Percentiles rank a stretch among this genome's conserved stretches.
Evolutionary conservation across 2,888 invertebrate species (phyloP).

Genomic region (Erebia ligea): DNA sequence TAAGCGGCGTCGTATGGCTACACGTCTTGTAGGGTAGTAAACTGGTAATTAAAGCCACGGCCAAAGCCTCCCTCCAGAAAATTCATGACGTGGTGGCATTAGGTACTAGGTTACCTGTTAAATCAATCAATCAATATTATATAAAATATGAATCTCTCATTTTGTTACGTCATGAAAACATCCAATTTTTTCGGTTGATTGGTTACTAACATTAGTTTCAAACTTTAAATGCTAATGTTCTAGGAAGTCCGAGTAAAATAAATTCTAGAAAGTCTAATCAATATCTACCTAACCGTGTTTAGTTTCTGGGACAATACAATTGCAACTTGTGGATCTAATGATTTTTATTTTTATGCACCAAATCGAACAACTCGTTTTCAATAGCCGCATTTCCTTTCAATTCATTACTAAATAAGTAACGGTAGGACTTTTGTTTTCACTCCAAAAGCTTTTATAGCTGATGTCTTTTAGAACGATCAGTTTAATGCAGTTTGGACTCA

Average conservation of each 20-base stretch:
- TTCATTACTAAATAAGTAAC: neutral
- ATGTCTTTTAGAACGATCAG: no score
- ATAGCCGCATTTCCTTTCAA: neutral
- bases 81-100: neutral
- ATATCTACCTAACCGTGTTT: conserved; percentile 27
- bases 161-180: conserved; percentile 11
- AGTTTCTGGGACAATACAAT: conserved; percentile 32
- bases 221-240: conserved; percentile 21
- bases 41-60: no score
- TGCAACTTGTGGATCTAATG: conserved; percentile 25
- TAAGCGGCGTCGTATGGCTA: no score
- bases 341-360: conserved; percentile 25
- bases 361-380: conserved; percentile 3
- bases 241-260: conserved; percentile 25
- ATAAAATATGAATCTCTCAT: neutral
- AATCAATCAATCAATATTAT: neutral
- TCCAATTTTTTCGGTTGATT: conserved; percentile 10
- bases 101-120: neutral
- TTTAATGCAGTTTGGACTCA: no score
- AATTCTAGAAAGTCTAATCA: conserved; percentile 31
- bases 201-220: neutral
- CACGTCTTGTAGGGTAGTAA: no score
- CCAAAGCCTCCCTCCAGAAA: no score
- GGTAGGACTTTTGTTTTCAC: neutral
- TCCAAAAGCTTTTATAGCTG: no score